phyloP scores from a whole-genome alignment of 1,140 invertebrate genomes.

The Bombus waltoni region DNA sequence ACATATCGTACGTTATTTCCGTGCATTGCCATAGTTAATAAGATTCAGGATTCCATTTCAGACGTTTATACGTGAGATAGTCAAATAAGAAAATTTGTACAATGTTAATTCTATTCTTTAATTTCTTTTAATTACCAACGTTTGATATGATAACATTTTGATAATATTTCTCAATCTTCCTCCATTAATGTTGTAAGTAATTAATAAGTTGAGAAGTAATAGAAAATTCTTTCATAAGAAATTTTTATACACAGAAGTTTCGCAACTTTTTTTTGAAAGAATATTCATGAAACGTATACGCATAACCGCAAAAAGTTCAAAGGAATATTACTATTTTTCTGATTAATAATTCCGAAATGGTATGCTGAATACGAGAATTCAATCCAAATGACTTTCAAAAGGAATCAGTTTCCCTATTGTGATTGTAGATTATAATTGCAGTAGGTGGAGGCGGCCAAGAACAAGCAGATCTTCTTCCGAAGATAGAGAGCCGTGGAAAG shows the following conservation, averaged over 20 bases:
- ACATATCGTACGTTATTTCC: slow-evolving; percentile 77
- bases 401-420: slow-evolving; percentile 74
- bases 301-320: neutral
- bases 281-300: neutral
- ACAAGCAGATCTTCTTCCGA: slow-evolving; percentile 79
- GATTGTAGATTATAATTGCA: slow-evolving; percentile 82
- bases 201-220: neutral
- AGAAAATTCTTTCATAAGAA: neutral
- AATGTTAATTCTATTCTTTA: too few species aligned
- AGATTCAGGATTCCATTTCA: slow-evolving; percentile 35
- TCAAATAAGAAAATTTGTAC: too few species aligned
- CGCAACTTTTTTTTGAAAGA: neutral
- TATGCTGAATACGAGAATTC: slow-evolving; percentile 25
- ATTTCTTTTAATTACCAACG: too few species aligned
- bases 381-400: slow-evolving; percentile 37
- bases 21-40: neutral
- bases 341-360: slow-evolving; percentile 20
- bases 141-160: too few species aligned
- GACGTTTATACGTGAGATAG: neutral
- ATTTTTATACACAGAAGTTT: neutral
- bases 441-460: slow-evolving; percentile 80
- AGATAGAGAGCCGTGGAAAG: slow-evolving; percentile 78
- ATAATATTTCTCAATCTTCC: neutral
- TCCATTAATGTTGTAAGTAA: neutral
- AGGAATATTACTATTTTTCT: neutral